phyloP scores from a whole-genome alignment of 2,797 vertebrate species.

The Thamnophis elegans region DNA sequence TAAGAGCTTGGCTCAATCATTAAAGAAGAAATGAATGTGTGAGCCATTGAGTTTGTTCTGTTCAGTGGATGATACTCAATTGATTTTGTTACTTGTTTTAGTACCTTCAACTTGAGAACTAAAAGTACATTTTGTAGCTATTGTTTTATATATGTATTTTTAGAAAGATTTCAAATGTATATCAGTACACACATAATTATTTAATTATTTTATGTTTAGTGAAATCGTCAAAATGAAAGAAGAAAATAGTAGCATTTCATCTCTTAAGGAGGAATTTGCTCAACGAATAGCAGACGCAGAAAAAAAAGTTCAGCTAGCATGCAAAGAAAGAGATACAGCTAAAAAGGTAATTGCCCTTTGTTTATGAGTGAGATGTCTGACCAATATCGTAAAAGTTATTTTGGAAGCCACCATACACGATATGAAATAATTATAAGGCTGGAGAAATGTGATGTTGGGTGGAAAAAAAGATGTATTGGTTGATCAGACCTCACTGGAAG shows the following conservation, averaged over 20 bases:
- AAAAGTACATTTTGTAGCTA: background rate
- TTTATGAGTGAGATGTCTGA: background rate
- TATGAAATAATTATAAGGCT: background rate
- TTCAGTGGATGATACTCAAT: background rate
- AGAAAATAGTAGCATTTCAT: conserved; percentile 89
- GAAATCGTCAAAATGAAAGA: conserved; percentile 91
- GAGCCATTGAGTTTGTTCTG: background rate
- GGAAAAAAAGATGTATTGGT: background rate
- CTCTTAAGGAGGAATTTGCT: conserved; percentile 94
- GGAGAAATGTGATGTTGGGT: background rate
- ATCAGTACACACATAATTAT: conserved; percentile 17
- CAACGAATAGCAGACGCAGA: conserved; percentile 95
- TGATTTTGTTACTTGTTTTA: background rate
- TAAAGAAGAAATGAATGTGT: background rate
- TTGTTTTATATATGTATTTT: background rate
- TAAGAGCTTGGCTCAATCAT: background rate
- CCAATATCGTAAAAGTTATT: background rate
- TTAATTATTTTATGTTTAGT: conserved; percentile 72
- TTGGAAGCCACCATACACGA: background rate
- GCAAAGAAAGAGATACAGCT: conserved; percentile 94
- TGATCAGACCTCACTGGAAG: background rate
- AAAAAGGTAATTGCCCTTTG: conserved; percentile 83
- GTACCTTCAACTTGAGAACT: background rate
- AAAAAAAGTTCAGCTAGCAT: conserved; percentile 92
- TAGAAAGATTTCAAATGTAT: background rate